Base-by-base conservation (phyloP, 2,113 vertebrate genomes). In the Cheilinus undulatus region DNA sequence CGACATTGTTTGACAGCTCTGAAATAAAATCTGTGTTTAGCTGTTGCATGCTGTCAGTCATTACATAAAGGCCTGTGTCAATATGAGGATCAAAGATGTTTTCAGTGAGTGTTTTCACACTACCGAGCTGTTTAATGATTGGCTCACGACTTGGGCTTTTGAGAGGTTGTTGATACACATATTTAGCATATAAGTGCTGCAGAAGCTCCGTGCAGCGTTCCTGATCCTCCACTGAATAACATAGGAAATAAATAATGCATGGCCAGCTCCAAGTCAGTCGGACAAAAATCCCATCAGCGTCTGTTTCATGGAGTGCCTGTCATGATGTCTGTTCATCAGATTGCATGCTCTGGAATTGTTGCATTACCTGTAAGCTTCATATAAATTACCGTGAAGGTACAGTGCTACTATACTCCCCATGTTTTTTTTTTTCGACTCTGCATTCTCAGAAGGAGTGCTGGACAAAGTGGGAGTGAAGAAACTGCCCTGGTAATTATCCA, bases 401-500 rank as follows among this genome's bases (percentile, higher is more conserved):
- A 20, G 17, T 28, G 36, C 30, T 27, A 28, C 30, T 30, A 58
- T 38, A 54, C 51, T 66, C 34, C 36, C 42, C 48, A 42, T 42
- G 40, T 34, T 68, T 58, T 63, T 58, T 36, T 40, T 64, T 75
- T 86, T 69, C 66, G 76, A 82, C 63, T 50, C 38, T 54, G 60
- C 53, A 67, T 86, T 81, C 40, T 82, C 64, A 80, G 60, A 73
- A 85, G 73, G 64, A 76, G 61, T 62, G 61, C 58, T 71, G 84
- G 86, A 77, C 83, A 86, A 80, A 82, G 78, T 80, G 80, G 82
- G 81, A 78, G 83, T 73, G 80, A 54, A 58, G 82, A 80, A 78
- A 84, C 62, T 85, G 79, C 81, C 78, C 84, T 58, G 62, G 80
- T 92, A 89, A 90, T 90, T 90, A 92, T 86, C 84, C 83, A 84